These are phyloP conservation scores for Eupithecia exiguata DNA, from an alignment of 2,888 invertebrate species.

Conservation along the genomic window DNA sequence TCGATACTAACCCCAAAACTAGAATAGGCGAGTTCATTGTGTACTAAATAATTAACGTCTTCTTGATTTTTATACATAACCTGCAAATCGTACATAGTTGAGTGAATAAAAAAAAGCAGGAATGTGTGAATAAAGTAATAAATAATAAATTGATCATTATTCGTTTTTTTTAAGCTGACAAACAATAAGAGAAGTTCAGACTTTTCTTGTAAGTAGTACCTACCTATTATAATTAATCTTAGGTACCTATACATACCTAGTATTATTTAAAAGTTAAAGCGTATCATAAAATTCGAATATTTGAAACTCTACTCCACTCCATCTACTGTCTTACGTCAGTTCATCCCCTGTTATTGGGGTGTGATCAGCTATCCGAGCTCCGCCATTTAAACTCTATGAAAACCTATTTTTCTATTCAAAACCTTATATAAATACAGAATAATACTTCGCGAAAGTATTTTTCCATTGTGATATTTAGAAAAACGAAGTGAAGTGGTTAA, in stretches of 20 bases:
- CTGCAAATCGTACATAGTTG: no score
- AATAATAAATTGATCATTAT: no score
- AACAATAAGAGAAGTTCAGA: not conserved
- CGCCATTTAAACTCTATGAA: slow-evolving; percentile 72
- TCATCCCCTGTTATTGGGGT: slow-evolving; percentile 75
- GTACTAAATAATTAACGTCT: no score
- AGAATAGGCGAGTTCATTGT: not conserved
- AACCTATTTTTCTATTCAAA: slow-evolving; percentile 62
- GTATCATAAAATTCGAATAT: not conserved
- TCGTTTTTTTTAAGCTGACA: not conserved
- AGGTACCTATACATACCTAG: not conserved
- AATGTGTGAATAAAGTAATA: no score
- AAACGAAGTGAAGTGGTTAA: slow-evolving; percentile 18
- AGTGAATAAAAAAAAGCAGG: no score
- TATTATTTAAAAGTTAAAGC: not conserved
- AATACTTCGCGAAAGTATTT: slow-evolving; percentile 17
- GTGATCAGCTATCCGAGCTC: slow-evolving; percentile 67
- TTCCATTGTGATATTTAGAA: slow-evolving; percentile 21
- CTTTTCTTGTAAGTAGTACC: not conserved
- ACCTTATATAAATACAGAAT: slow-evolving; percentile 41
- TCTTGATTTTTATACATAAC: not conserved
- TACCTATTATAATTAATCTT: not conserved
- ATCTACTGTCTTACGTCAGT: slow-evolving; percentile 59
- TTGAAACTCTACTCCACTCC: slow-evolving; percentile 54
- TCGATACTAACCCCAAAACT: not conserved